Evolutionary conservation across 2,888 invertebrate genomes (phyloP), one percentile per base, ranked within the genome.

Genomic region (Tachystola acroxantha): DNA sequence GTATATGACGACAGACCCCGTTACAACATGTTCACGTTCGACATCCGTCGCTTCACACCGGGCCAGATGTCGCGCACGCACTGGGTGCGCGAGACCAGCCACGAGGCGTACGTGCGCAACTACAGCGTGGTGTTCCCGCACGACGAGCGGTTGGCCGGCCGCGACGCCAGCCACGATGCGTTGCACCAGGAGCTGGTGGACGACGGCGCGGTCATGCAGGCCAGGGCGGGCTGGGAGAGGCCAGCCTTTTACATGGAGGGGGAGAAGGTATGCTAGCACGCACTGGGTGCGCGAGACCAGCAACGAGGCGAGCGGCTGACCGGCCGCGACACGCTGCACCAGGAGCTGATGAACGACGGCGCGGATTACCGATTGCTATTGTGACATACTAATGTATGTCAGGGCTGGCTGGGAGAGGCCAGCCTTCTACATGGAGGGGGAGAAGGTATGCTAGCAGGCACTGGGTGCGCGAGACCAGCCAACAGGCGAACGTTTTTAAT

Each of bases 401-500:
- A 89, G 94, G 5, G 94, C 92, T 34, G 94, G 96, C 0, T 96
- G 95, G 94, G 97, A 97, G 67, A 81, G 96, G 43, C 96, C 97
- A 0, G 95, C 93, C 0, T 96, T 95, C 89, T 97, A 92, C 58
- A 61, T 91, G 33, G 73, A 75, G 0, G 82, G 81, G 2, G 72
- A 84, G 42, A 80, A 66, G 68, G 80, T 78, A 41, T n/a, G n/a
- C n/a, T n/a, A n/a, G 94, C 49, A 79, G 84, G 3, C 86, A 91
- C 28, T 97, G 96, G 96, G 88, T 92, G 20, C 89, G 89, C 14
- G 94, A 96, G 67, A 90, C 94, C 49, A 93, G 94, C 39, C 96
- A 97, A 65, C 97, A 97, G 70, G 91, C 95, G n/a, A 97, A 97
- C 62, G 95, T 91, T n/a, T n/a, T n/a, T n/a, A n/a, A n/a, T n/a